A percentile compares a stretch with the other conserved stretches of the same genome.
phyloP scores from a whole-genome alignment of 2,113 vertebrate species.

The Nannospalax galili region DNA sequence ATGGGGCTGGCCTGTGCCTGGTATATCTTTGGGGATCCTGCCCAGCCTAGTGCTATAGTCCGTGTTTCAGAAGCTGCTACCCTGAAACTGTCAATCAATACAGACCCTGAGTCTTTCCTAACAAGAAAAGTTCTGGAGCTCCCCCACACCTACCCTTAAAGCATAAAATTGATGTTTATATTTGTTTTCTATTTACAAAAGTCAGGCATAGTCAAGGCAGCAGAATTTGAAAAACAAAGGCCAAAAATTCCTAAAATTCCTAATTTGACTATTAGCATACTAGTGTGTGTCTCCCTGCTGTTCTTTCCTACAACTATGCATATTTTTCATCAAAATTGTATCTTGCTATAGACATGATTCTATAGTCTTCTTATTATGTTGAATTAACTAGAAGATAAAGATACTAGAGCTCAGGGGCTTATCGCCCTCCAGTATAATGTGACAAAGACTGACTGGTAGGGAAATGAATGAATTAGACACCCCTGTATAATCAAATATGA shows the following conservation, averaged over 20 bases:
- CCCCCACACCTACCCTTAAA: not conserved
- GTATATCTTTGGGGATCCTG: no score
- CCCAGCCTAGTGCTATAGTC: not conserved
- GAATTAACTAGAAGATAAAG: conserved; percentile 56
- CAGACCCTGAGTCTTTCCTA: not conserved
- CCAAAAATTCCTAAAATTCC: not conserved
- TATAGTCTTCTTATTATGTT: conserved; percentile 28
- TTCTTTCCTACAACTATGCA: not conserved
- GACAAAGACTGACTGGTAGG: conserved; percentile 39
- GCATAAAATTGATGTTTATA: not conserved
- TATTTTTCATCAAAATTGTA: conserved; percentile 30
- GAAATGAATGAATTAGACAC: conserved; percentile 53
- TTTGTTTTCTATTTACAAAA: not conserved
- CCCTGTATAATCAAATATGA: conserved; percentile 11
- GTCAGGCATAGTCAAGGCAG: not conserved
- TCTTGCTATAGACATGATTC: not conserved
- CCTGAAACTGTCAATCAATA: not conserved
- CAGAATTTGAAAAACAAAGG: not conserved
- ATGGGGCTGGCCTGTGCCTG: no score
- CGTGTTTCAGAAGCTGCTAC: fast-evolving
- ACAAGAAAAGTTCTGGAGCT: not conserved
- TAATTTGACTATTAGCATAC: not conserved
- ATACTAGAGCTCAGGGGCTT: conserved; percentile 2
- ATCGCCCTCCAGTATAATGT: conserved; percentile 50
- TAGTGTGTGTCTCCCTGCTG: not conserved